Base-by-base conservation (phyloP, 2,888 invertebrate genomes). In the Tetranychus truncatus region DNA sequence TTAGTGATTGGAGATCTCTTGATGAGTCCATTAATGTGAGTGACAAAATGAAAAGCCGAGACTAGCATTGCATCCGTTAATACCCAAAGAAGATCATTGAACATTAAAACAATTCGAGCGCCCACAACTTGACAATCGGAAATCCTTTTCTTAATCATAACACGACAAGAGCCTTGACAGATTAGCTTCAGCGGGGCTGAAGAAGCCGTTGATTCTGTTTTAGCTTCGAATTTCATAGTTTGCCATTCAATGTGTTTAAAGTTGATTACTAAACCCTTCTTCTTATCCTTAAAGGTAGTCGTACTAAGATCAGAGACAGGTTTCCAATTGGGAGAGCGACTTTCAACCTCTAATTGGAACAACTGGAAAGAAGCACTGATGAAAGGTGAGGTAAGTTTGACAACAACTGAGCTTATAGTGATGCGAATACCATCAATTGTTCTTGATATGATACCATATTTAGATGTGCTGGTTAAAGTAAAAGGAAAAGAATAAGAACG, bases 171-270 rank as follows among this genome's bases (percentile, higher is more conserved):
- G 66, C 95, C 93, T 82, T 92, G 92, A 24, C 96, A 91, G 45
- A 99, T 87, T 78, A 99, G 86, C 77, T 96, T 86, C 72, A 99
- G 85, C 0, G 99, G 97, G 0, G 95, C 93, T 69, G 79, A 78
- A 81, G 89, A 89, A 81, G 87, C 87, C 73, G 89, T 74, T 34
- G 77, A 75, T 65, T 78, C 74, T 67, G 79, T 77, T 75, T 79
- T 79, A 4, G 96, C 96, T 84, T 97, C 96, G 81, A 97, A 91
- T 78, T 95, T 87, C 24, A 97, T 89, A 74, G 93, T 92, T 84
- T 97, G 95, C 97, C 99, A 99, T 82, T 92, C 91, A 75, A 97
- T 84, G 84, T 94, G 82, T 86, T 99, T 99, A 84, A 97, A 99
- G 81, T 97, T 91, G 78, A 99, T 86, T 78, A 97, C 86, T 81